Percentiles rank a stretch among this genome's conserved stretches.
These are phyloP conservation scores for Thyatira batis DNA, from an alignment of 2,888 invertebrate genomes.

Conservation along the genomic window DNA sequence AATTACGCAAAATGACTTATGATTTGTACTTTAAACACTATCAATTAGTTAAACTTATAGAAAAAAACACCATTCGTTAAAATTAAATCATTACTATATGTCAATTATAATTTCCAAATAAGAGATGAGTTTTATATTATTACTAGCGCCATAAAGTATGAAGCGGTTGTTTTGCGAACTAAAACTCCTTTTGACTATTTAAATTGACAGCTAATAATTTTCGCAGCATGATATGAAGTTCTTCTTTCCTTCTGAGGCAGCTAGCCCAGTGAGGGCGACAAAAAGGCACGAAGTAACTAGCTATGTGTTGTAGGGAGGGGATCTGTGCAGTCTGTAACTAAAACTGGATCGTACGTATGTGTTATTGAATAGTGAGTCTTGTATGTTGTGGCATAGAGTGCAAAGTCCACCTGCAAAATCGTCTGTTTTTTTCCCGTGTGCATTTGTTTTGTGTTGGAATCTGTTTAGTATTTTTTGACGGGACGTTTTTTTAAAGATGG, in stretches of 20 bases:
- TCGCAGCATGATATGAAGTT: neutral
- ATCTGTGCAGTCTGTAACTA: slow-evolving; percentile 63
- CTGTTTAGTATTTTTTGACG: neutral
- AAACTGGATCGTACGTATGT: slow-evolving; percentile 39
- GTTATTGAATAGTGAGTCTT: slow-evolving; percentile 56
- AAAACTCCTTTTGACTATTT: neutral
- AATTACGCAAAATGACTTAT: neutral
- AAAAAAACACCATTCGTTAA: neutral
- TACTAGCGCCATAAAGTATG: neutral
- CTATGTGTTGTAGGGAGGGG: slow-evolving; percentile 52
- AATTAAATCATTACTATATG: neutral
- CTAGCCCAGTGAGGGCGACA: neutral
- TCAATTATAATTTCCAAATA: neutral
- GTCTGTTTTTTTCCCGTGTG: slow-evolving; percentile 19
- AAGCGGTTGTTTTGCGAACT: neutral
- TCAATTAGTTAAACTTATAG: neutral
- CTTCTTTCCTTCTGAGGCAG: neutral
- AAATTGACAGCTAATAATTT: neutral
- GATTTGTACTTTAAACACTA: neutral
- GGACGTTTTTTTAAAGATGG: too few relatives aligned
- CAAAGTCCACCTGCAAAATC: slow-evolving; percentile 25
- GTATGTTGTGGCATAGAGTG: slow-evolving; percentile 38
- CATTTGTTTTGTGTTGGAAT: slow-evolving; percentile 20
- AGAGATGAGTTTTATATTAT: neutral
- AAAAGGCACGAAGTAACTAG: slow-evolving; percentile 47